Evolutionary conservation across 35 echinoderm and acorn worm species (phyloP), one percentile per base, ranked within the genome.

Genomic region (Ophiothrix spiculata): DNA sequence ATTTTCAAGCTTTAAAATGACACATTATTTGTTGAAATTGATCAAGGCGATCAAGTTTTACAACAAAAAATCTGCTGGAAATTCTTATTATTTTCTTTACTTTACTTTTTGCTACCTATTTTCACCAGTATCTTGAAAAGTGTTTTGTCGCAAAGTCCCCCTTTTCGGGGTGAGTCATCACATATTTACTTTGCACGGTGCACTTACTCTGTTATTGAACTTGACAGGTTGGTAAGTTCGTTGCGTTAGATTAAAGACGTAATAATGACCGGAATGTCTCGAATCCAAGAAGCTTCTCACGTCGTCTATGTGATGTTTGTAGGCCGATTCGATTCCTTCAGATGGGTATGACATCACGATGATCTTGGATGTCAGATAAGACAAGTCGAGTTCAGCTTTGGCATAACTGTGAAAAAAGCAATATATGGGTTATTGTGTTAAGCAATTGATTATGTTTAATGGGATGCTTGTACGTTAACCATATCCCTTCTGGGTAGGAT

Each of bases 281-380:
- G 92, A 94, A 34, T 91, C 92, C 31, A 99, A 56, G 75, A 81
- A 99, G 42, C 73, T 90, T 25, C 89, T 86, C 19, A 98, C 95
- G 73, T 98, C 95, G 63, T 98, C 95, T 46, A 98, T 98, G 46
- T 92, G 86, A 56, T 98, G 85, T 39, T 98, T 98, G 86, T 98
- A 98, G 34, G 95, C 76, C 0, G 95, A 93, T 79, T 98, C 95
- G 33, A 98, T 79, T 31, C 95, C 95, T 46, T 98, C 95, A 16
- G 95, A 88, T 34, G 95, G 95, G 40, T 85, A 98, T 23, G 95
- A 98, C 95, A 98, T 98, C 35, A 98, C 95, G 4, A 94, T 79
- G 40, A 98, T 89, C n/a, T 92, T 75, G 37, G 78, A 84, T 21
- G 95, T 98, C 31, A 98, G 79, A 82, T 94, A 94, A 28, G 88